A percentile compares a stretch with the other conserved stretches of the same genome.
Conservation (phyloP, 2,113 vertebrate genomes). For the Axis porcinus region DNA sequence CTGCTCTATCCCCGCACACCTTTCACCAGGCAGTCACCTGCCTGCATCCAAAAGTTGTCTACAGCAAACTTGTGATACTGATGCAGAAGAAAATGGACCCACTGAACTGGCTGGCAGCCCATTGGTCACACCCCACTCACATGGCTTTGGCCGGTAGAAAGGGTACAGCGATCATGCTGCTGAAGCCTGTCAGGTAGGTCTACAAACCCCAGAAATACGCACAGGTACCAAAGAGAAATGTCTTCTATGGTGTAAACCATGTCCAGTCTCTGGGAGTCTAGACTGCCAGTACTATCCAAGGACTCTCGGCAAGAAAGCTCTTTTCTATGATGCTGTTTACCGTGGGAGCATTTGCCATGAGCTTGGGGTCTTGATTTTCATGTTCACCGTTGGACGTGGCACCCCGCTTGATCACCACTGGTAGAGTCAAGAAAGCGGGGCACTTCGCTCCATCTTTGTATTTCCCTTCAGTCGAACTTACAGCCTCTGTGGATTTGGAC, state of each 20-base stretch:
- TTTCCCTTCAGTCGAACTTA: conserved; percentile 84
- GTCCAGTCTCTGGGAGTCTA: conserved; percentile 87
- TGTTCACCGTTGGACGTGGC: conserved; percentile 88
- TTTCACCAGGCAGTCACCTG: not conserved
- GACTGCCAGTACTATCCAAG: conserved; percentile 87
- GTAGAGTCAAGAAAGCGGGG: conserved; percentile 91
- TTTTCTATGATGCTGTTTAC: conserved; percentile 90
- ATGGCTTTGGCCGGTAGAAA: rapidly evolving
- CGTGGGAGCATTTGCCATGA: conserved; percentile 93
- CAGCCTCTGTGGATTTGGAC: conserved; percentile 89
- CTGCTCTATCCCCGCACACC: not conserved
- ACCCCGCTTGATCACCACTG: conserved; percentile 92
- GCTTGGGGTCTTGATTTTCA: conserved; percentile 92
- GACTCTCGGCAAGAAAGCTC: conserved; percentile 91
- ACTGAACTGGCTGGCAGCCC: not conserved
- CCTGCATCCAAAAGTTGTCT: not conserved
- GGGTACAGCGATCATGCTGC: rapidly evolving
- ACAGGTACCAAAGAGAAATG: conserved; percentile 96
- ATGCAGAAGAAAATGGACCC: not conserved
- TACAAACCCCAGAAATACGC: conserved; percentile 96
- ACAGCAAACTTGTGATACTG: not conserved
- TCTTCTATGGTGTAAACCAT: conserved; percentile 99
- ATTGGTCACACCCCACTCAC: not conserved
- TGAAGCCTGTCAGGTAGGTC: conserved; percentile 20
- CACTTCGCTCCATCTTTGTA: conserved; percentile 92